Base-by-base conservation (phyloP, 2,797 vertebrate species). In the Phaenicophaeus curvirostris region DNA sequence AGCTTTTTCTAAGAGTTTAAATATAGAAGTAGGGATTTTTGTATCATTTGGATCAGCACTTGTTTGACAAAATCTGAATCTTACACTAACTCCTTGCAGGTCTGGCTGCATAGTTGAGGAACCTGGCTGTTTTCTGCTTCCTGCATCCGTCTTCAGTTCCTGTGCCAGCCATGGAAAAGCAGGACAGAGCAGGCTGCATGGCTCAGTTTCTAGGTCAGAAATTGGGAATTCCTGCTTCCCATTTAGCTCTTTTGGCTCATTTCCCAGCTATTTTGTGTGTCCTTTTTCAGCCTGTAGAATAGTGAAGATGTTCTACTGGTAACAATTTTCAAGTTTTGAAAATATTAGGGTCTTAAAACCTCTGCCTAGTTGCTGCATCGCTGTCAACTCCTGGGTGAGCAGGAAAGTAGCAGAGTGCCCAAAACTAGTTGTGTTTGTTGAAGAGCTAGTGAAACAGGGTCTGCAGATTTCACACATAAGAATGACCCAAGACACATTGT, bases 1-100 rank as follows among this genome's bases (percentile, higher is more conserved):
- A 81, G 59, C n/a, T 77, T 79, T 82, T 87, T 21, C 39, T 9
- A 76, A 55, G 63, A 66, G 30, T 41, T 76, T 66, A 25, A 90
- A 62, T 48, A 50, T 37, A 55, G 1, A 51, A 66, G 6, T 9
- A 35, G 23, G 18, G 0, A 0, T 4, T 44, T 74, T 51, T 5
- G 3, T 54, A 16, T 67, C 23, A 67, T 37, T 89, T 78, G 51
- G 15, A 65, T 74, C 37, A 84, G n/a, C 61, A 23, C 30, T 76
- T 62, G 21, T 67, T 89, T 53, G 51, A 63, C 68, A 77, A 66
- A 69, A 63, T 69, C 31, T 89, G 67, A 62, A 55, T 62, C 31
- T 75, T 55, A 28, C 21, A 55, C 53, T 69, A 61, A 46, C 27
- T 73, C 48, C 8, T 69, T 55, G 58, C 57, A 71, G 42, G 44